Base-by-base conservation (phyloP, 2,797 vertebrate species). In the Schizopygopsis pylzovi region DNA sequence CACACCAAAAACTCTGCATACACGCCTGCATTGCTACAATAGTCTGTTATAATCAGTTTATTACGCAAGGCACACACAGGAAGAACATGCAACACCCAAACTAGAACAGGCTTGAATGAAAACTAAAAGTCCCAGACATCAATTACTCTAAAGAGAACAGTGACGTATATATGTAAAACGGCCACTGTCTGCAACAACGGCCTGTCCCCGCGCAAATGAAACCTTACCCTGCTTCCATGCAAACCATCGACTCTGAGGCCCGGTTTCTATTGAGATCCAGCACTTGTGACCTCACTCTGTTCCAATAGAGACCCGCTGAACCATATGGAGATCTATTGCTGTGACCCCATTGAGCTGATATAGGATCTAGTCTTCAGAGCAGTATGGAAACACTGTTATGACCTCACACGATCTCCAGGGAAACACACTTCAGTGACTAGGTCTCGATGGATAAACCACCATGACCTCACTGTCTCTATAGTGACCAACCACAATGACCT, bases 401-500 rank as follows among this genome's bases (percentile, higher is more conserved):
- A 90, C 73, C 86, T 87, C 87, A 87, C 20, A 81, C 33, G 0
- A 12, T 87, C 86, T 68, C 79, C 59, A 25, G 79, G 82, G 82
- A 84, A 9, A 43, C 37, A 41, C 52, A 72, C 71, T 63, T 83
- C 16, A 16, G 63, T 65, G 78, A 63, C 82, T 28, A 79, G 11
- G 41, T 87, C 85, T 71, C 47, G 13, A 71, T 54, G 68, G 83
- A 86, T 75, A 79, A 86, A 52, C 72, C 84, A 63, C 72, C 37
- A 37, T 85, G 77, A 88, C 89, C 86, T 84, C 47, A 88, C 49
- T 0, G 52, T 90, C 72, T 1, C 87, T 77, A 85, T 82, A 68
- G 87, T 71, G 77, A 90, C 85, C 45, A 37, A 82, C 83, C 81
- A 79, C 67, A 45, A 82, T 85, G 65, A 84, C 87, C 83, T 79